A percentile compares a stretch with the other conserved stretches of the same genome.
These are phyloP conservation scores for Lepidurus couesii DNA, from an alignment of 1,140 invertebrate species.

Conservation along the genomic window DNA sequence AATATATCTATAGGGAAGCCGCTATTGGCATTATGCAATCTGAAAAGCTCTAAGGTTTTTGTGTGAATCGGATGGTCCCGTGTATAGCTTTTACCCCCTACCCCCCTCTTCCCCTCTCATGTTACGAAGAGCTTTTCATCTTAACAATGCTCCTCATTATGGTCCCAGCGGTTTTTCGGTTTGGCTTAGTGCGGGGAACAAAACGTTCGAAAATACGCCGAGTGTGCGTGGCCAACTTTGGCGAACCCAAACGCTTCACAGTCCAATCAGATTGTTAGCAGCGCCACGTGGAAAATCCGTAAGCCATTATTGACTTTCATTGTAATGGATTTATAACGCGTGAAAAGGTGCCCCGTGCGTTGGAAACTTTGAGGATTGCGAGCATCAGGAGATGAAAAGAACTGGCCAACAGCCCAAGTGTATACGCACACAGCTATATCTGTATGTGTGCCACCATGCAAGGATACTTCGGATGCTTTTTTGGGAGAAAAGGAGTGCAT, in stretches of 20 bases:
- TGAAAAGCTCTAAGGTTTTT: neutral
- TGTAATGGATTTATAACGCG: constrained; percentile 14
- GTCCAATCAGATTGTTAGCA: neutral
- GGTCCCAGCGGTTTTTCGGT: constrained; percentile 6
- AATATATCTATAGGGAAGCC: neutral
- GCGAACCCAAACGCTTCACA: neutral
- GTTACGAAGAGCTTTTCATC: neutral
- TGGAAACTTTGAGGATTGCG: neutral
- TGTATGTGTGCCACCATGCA: neutral
- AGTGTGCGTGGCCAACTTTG: neutral
- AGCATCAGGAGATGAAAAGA: neutral
- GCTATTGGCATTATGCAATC: neutral
- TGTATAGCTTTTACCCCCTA: neutral
- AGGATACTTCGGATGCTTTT: neutral
- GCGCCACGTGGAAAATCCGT: neutral
- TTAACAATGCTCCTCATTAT: constrained; percentile 8
- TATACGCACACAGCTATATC: neutral
- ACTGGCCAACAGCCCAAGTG: constrained; percentile 4
- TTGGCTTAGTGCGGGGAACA: neutral
- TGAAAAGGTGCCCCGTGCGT: neutral
- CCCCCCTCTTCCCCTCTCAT: neutral
- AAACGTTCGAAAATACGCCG: neutral
- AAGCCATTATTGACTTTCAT: neutral
- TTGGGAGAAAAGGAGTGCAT: neutral
- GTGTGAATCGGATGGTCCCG: neutral